Evolutionary conservation across 2,113 vertebrate genomes (phyloP).

Genomic region (Anas platyrhynchos): DNA sequence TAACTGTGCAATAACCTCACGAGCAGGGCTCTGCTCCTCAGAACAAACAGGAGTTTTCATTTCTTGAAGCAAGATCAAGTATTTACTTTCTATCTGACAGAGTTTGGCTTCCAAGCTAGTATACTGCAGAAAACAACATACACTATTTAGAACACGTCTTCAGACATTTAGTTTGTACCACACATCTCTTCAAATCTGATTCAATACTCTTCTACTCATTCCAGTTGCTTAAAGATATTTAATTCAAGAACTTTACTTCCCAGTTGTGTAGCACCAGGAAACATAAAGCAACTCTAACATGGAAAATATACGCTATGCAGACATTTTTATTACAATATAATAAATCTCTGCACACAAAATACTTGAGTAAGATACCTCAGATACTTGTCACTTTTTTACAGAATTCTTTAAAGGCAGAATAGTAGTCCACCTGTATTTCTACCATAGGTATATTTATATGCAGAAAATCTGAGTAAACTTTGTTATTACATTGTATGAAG

Average conservation of each 20-base stretch:
- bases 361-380: background rate
- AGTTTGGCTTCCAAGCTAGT: slow-evolving; percentile 92
- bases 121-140: slow-evolving; percentile 75
- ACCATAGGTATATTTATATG: background rate
- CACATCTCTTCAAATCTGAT: background rate
- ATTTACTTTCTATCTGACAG: slow-evolving; percentile 97
- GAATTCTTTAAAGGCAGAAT: background rate
- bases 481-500: background rate
- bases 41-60: slow-evolving; percentile 90
- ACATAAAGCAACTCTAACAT: background rate
- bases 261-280: background rate
- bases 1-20: slow-evolving; percentile 89
- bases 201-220: background rate
- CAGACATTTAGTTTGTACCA: background rate
- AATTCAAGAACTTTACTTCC: background rate
- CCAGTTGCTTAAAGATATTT: background rate
- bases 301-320: background rate
- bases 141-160: background rate
- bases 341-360: background rate
- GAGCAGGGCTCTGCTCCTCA: slow-evolving; percentile 83
- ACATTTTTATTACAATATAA: background rate
- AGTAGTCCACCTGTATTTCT: background rate
- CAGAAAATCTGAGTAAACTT: background rate
- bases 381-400: background rate
- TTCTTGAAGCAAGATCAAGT: slow-evolving; percentile 95